phyloP scores from a whole-genome alignment of 2,113 vertebrate species.

The Chlamydotis undulata region DNA sequence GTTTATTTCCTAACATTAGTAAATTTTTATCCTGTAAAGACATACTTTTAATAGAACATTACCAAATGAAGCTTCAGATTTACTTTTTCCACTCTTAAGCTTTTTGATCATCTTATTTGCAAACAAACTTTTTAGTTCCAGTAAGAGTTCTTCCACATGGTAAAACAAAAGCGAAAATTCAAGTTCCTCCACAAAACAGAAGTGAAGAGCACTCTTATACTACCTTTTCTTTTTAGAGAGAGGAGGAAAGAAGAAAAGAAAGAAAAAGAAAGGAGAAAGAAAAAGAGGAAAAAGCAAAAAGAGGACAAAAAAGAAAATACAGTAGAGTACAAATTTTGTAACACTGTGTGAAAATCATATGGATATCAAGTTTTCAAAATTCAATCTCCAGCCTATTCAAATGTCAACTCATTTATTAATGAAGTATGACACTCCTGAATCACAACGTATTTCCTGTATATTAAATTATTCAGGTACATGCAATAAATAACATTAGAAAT shows the following conservation, averaged over 20 bases:
- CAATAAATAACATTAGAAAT: neutral
- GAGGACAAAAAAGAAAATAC: neutral
- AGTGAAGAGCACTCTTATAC: fast-evolving
- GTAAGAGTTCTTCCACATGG: neutral
- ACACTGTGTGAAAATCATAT: neutral
- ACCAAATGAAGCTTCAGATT: neutral
- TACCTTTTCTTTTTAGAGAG: neutral
- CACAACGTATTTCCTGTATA: neutral
- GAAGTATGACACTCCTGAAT: neutral
- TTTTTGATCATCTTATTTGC: neutral
- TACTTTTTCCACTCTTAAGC: neutral
- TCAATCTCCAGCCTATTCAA: neutral
- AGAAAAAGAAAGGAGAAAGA: too few species aligned
- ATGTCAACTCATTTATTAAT: neutral
- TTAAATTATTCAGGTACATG: neutral
- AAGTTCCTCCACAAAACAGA: neutral
- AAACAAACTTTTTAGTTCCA: neutral
- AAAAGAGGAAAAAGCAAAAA: neutral
- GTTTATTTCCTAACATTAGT: neutral
- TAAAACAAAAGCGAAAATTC: neutral
- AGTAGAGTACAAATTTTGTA: neutral
- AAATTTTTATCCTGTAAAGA: neutral
- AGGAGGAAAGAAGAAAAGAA: neutral
- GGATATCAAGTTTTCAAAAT: neutral
- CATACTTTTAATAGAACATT: neutral